phyloP scores from a whole-genome alignment of 2,113 vertebrate species.

The Calyptommatus sinebrachiatus region DNA sequence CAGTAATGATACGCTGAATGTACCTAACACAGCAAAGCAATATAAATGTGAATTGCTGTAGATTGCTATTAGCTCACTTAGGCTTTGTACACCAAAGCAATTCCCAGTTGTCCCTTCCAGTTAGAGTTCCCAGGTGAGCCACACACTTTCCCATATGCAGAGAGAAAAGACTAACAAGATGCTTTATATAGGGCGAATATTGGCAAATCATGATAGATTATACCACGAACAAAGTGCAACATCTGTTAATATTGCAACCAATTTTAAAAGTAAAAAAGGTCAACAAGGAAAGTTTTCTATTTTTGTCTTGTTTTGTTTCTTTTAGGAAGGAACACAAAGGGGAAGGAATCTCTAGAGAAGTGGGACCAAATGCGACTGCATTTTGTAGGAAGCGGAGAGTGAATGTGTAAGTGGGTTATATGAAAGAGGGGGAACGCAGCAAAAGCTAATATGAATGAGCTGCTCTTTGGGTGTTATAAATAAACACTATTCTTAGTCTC shows the following conservation, averaged over 20 bases:
- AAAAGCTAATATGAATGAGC: too few relatives aligned
- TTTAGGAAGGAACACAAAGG: background rate
- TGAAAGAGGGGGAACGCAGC: too few relatives aligned
- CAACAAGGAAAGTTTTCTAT: background rate
- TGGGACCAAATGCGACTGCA: too few relatives aligned
- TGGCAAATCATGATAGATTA: constrained; percentile 22
- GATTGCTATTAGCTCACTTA: constrained; percentile 14
- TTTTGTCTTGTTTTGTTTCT: background rate
- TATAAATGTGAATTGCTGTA: background rate
- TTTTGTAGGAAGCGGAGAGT: too few relatives aligned
- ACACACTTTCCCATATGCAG: background rate
- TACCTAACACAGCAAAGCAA: background rate
- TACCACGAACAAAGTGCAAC: background rate
- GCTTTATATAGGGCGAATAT: background rate
- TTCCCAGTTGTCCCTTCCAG: constrained; percentile 5
- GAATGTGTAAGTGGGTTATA: too few relatives aligned
- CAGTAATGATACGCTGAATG: background rate
- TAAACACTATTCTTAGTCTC: too few relatives aligned
- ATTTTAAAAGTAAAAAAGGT: background rate
- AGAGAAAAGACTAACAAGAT: constrained; percentile 1
- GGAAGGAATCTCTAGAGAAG: background rate
- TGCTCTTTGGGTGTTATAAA: too few relatives aligned
- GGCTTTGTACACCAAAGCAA: background rate
- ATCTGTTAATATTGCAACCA: background rate
- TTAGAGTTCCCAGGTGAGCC: background rate